Percentiles rank a stretch among this genome's conserved stretches.
These are phyloP conservation scores for Eucidaris tribuloides DNA, from an alignment of 35 echinoderm and acorn worm species.

Conservation along the genomic window DNA sequence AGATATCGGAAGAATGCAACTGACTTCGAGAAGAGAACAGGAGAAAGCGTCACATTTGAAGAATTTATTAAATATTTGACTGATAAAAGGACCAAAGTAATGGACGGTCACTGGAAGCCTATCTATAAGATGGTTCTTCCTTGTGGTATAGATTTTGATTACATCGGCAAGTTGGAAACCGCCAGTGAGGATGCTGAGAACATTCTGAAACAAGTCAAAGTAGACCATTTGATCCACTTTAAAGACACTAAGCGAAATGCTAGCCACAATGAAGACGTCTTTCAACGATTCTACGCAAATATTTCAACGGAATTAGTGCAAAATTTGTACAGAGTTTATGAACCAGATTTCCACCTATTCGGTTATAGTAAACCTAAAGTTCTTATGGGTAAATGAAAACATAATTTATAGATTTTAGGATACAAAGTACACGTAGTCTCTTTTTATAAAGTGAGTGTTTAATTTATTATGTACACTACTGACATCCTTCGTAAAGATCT, in stretches of 20 bases:
- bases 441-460: too few species aligned
- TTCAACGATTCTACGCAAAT: constrained; percentile 55
- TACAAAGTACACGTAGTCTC: too few species aligned
- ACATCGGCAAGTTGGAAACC: constrained; percentile 85
- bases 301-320: constrained; percentile 42
- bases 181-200: constrained; percentile 54
- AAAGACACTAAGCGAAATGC: constrained; percentile 40
- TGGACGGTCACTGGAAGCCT: constrained; percentile 78
- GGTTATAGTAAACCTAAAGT: too few species aligned
- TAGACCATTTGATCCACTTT: constrained; percentile 84
- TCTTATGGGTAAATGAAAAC: too few species aligned
- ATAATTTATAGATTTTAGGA: too few species aligned
- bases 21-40: constrained; percentile 31
- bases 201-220: constrained; percentile 68
- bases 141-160: constrained; percentile 72
- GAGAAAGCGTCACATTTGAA: constrained; percentile 52
- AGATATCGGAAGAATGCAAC: constrained; percentile 59
- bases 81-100: constrained; percentile 10
- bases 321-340: constrained; percentile 69
- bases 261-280: constrained; percentile 52
- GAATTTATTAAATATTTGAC: constrained; percentile 75
- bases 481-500: too few species aligned
- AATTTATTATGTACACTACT: too few species aligned
- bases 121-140: constrained; percentile 86
- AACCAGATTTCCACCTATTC: constrained; percentile 83